These are phyloP conservation scores for Craterocephalus amniculus DNA, from an alignment of 2,797 vertebrate genomes.

Conservation along the genomic window DNA sequence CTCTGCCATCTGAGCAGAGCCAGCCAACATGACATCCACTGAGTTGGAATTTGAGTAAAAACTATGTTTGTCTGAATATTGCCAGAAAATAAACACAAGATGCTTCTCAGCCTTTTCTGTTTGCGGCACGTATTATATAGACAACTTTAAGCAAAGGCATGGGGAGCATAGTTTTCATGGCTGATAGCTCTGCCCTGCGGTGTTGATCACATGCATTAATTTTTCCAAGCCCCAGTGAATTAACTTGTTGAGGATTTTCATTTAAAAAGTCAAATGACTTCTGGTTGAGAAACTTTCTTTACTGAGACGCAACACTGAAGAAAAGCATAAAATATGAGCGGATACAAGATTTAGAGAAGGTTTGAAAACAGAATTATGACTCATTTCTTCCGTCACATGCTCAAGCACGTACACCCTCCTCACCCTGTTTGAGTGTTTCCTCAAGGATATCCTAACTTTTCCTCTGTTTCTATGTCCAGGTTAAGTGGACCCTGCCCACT, in stretches of 20 bases:
- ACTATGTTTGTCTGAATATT: background rate
- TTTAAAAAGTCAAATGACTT: conserved; percentile 46
- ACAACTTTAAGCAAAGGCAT: conserved; percentile 28
- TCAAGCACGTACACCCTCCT: conserved; percentile 26
- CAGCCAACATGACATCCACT: conserved; percentile 20
- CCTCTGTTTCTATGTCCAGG: conserved; percentile 61
- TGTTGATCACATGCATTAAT: conserved; percentile 32
- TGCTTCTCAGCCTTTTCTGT: conserved; percentile 3
- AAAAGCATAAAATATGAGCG: conserved; percentile 11
- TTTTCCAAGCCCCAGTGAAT: background rate
- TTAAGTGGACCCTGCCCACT: conserved; percentile 49
- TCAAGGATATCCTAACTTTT: conserved; percentile 41
- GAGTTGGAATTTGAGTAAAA: conserved; percentile 34
- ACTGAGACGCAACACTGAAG: conserved; percentile 37
- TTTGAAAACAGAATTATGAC: conserved; percentile 49
- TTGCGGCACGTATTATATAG: conserved; percentile 5
- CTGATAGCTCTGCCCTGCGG: conserved; percentile 15
- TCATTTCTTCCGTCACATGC: conserved; percentile 54
- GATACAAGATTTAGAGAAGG: conserved; percentile 21
- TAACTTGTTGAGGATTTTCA: conserved; percentile 30
- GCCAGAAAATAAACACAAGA: conserved; percentile 9
- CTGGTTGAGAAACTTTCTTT: conserved; percentile 19
- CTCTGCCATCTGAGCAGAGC: conserved; percentile 21
- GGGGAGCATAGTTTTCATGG: conserved; percentile 23
- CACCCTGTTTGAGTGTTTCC: conserved; percentile 33